phyloP scores from a whole-genome alignment of 1,140 invertebrate species.

The Aphis craccivora region DNA sequence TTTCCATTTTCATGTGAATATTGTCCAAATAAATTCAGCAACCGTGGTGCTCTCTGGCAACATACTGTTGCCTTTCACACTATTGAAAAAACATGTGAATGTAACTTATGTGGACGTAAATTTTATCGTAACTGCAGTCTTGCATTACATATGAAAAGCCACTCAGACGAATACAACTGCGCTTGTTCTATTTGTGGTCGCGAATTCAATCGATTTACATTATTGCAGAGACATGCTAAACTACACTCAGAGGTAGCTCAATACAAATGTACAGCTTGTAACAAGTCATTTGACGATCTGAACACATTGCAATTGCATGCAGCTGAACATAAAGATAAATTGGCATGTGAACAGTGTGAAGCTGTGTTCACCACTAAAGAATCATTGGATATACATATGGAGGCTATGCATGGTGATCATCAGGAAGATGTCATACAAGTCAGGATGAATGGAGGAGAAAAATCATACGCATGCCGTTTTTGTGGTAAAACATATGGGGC shows the following conservation, averaged over 20 bases:
- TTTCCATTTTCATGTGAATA: slow-evolving; percentile 60
- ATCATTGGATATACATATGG: slow-evolving; percentile 53
- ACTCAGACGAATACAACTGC: slow-evolving; percentile 61
- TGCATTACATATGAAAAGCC: slow-evolving; percentile 61
- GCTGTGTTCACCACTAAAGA: slow-evolving; percentile 56
- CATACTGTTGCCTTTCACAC: slow-evolving; percentile 60
- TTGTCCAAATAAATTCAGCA: slow-evolving; percentile 60
- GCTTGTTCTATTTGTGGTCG: slow-evolving; percentile 60
- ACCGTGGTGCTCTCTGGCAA: slow-evolving; percentile 61
- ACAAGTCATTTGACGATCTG: slow-evolving; percentile 59
- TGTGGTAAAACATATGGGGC: slow-evolving; percentile 60
- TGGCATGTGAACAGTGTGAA: slow-evolving; percentile 53
- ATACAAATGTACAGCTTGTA: slow-evolving; percentile 59
- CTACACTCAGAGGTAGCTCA: slow-evolving; percentile 51
- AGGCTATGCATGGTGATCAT: slow-evolving; percentile 55
- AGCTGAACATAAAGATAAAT: slow-evolving; percentile 57
- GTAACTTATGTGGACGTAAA: slow-evolving; percentile 61
- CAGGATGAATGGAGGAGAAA: slow-evolving; percentile 36
- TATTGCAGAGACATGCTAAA: slow-evolving; percentile 59
- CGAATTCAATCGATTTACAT: slow-evolving; percentile 59
- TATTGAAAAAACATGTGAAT: slow-evolving; percentile 61
- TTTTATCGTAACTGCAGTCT: slow-evolving; percentile 62
- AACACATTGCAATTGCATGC: slow-evolving; percentile 54
- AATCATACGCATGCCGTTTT: slow-evolving; percentile 59
- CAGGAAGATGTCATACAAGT: slow-evolving; percentile 42